Percentiles rank a stretch among this genome's conserved stretches.
Conservation (phyloP, 1,140 invertebrate genomes). For the Ceratina calcarata region DNA sequence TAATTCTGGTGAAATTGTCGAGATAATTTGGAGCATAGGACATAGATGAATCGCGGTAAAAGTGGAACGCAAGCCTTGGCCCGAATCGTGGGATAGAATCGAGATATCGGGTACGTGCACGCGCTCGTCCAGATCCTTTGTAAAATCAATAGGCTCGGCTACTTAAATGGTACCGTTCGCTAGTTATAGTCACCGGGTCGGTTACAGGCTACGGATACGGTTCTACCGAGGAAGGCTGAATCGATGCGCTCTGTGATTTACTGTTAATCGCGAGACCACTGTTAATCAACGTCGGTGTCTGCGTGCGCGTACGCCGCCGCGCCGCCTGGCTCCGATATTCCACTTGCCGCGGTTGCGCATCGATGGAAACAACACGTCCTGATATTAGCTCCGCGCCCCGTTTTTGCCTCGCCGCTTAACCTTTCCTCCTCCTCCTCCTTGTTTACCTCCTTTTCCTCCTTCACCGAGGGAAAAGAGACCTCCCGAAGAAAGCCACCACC, state of each 20-base stretch:
- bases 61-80: conserved; percentile 46
- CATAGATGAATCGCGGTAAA: conserved; percentile 2
- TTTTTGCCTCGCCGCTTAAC: conserved; percentile 45
- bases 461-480: not conserved
- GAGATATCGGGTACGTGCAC: conserved; percentile 25
- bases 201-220: conserved; percentile 40
- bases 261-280: conserved; percentile 55
- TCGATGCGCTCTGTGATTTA: conserved; percentile 55
- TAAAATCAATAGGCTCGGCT: conserved; percentile 54
- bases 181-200: conserved; percentile 43
- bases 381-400: conserved; percentile 47
- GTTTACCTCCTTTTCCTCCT: too few species aligned
- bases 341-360: conserved; percentile 13
- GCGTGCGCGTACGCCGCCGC: conserved; percentile 24
- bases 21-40: conserved; percentile 27
- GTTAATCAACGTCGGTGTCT: conserved; percentile 44
- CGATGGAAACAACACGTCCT: conserved; percentile 44
- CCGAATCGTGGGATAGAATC: conserved; percentile 44
- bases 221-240: conserved; percentile 29
- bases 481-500: conserved; percentile 6
- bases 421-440: conserved; percentile 15
- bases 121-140: conserved; percentile 45
- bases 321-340: conserved; percentile 24
- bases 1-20: conserved; percentile 3
- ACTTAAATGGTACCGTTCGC: conserved; percentile 57